A percentile compares a stretch with the other conserved stretches of the same genome.
phyloP scores from a whole-genome alignment of 2,797 vertebrate species.

The Nyctalus aviator region DNA sequence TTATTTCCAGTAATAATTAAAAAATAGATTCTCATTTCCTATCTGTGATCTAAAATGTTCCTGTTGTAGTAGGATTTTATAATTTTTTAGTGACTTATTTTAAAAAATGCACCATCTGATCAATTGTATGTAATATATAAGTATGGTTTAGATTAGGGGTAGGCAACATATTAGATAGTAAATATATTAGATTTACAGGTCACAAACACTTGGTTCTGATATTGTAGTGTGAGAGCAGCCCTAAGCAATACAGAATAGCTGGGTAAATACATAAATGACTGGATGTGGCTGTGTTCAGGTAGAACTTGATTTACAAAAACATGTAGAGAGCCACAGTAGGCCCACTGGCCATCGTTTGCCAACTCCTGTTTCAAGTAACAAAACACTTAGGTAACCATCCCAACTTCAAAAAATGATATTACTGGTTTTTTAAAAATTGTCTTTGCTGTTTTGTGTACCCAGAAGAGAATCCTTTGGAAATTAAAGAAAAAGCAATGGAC shows the following conservation, averaged over 20 bases:
- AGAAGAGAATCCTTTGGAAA: constrained; percentile 94
- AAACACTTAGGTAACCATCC: neutral
- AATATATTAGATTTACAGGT: neutral
- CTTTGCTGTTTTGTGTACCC: neutral
- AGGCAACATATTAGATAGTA: neutral
- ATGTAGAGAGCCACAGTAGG: neutral
- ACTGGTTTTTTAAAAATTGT: constrained; percentile 1
- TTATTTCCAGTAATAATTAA: neutral
- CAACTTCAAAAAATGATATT: neutral
- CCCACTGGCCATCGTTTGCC: neutral
- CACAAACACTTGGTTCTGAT: neutral
- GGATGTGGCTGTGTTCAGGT: neutral
- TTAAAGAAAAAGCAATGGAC: constrained; percentile 90
- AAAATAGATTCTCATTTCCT: neutral
- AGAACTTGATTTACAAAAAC: neutral
- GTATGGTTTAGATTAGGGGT: neutral
- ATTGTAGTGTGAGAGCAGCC: neutral
- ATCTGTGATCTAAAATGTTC: constrained; percentile 9
- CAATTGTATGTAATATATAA: neutral
- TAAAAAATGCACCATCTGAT: neutral
- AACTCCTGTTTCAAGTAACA: neutral
- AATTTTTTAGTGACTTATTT: neutral
- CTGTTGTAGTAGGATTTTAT: neutral
- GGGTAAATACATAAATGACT: neutral
- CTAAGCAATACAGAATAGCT: neutral